A percentile compares a stretch with the other conserved stretches of the same genome.
Conservation (phyloP, 2,888 invertebrate species). For the Andrena fulva region DNA sequence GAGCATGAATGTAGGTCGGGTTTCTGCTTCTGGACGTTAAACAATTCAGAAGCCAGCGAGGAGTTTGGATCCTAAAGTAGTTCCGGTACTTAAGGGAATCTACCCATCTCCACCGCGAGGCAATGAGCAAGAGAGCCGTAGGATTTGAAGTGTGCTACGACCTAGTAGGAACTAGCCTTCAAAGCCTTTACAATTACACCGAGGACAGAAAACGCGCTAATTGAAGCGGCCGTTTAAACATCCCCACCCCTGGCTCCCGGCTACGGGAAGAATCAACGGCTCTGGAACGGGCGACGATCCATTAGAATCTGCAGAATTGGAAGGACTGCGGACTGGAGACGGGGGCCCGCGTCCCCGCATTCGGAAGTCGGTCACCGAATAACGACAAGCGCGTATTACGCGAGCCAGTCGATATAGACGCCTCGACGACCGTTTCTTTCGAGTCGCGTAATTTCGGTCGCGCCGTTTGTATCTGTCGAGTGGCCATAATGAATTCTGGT, state of each 20-base stretch:
- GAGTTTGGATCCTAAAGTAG: slow-evolving; percentile 67
- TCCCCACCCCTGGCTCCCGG: background rate
- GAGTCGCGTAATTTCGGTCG: slow-evolving; percentile 14
- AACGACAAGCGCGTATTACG: slow-evolving; percentile 27
- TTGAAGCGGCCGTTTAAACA: slow-evolving; percentile 50
- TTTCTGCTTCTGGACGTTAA: slow-evolving; percentile 67
- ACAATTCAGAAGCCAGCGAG: slow-evolving; percentile 63
- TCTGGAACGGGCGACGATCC: slow-evolving; percentile 18
- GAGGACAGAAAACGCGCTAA: slow-evolving; percentile 34
- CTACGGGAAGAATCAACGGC: slow-evolving; percentile 11
- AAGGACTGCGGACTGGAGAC: background rate
- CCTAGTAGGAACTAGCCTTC: slow-evolving; percentile 37
- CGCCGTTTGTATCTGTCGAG: slow-evolving; percentile 41
- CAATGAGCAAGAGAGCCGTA: slow-evolving; percentile 49
- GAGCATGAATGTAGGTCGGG: slow-evolving; percentile 74
- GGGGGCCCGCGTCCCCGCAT: background rate
- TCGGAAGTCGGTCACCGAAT: slow-evolving; percentile 47
- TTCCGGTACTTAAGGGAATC: slow-evolving; percentile 66
- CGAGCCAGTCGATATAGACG: slow-evolving; percentile 1
- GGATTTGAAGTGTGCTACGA: slow-evolving; percentile 45
- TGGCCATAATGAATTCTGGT: slow-evolving; percentile 49
- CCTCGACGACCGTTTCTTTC: slow-evolving; percentile 28
- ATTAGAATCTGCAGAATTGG: slow-evolving; percentile 7
- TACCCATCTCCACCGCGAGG: slow-evolving; percentile 12
- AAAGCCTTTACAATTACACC: slow-evolving; percentile 44